These are phyloP conservation scores for Gasteruption jaculator DNA, from an alignment of 2,888 invertebrate genomes.

Conservation along the genomic window DNA sequence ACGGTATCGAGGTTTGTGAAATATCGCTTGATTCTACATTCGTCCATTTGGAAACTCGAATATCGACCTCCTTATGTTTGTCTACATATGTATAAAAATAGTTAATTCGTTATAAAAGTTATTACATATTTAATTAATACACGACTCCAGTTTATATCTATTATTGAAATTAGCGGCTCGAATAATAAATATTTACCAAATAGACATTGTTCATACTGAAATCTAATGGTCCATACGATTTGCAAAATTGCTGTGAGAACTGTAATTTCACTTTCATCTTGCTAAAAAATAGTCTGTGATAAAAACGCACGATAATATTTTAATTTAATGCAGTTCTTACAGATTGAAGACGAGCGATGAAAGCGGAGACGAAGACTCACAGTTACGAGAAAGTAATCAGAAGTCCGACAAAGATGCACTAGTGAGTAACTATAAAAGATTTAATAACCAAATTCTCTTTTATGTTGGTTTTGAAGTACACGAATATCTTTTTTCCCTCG, in stretches of 20 bases:
- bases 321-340: conserved; percentile 26
- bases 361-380: conserved; percentile 61
- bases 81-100: neutral
- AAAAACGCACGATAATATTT: neutral
- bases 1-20: too few species aligned
- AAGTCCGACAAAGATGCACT: conserved; percentile 44
- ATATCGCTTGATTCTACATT: too few species aligned
- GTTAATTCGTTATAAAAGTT: neutral
- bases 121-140: too few species aligned
- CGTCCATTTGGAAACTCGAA: too few species aligned
- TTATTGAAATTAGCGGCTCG: too few species aligned
- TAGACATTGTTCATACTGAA: too few species aligned
- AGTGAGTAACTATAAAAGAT: conserved; percentile 31
- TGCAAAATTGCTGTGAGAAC: neutral
- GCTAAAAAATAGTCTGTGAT: neutral
- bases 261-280: neutral
- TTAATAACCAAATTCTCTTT: neutral
- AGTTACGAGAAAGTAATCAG: conserved; percentile 51
- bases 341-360: conserved; percentile 62
- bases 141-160: too few species aligned
- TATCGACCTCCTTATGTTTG: too few species aligned
- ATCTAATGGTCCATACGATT: conserved; percentile 13
- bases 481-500: conserved; percentile 1
- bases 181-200: too few species aligned
- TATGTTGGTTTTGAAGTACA: neutral